phyloP scores from a whole-genome alignment of 2,797 vertebrate genomes.

The Nyctibius grandis region DNA sequence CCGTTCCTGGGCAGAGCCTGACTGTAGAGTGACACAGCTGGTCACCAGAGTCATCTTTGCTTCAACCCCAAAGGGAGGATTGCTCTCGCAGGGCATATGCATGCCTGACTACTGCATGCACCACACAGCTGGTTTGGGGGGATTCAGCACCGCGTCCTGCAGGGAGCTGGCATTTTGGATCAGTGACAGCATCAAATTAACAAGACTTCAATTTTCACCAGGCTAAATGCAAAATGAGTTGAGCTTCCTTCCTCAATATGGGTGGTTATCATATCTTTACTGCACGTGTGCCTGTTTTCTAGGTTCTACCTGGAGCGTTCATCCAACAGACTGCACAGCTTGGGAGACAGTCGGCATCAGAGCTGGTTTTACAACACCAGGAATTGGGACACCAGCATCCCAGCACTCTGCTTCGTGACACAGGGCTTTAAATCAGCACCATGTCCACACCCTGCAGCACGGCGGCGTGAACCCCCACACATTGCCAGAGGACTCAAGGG shows the following conservation, averaged over 20 bases:
- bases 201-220: not conserved
- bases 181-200: not conserved
- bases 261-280: not conserved
- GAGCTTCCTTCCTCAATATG: not conserved
- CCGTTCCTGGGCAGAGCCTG: not conserved
- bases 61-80: not conserved
- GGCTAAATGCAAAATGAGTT: not conserved
- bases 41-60: not conserved
- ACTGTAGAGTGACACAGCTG: not conserved
- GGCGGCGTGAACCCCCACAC: not conserved
- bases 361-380: not conserved
- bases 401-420: not conserved
- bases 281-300: not conserved
- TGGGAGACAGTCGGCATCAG: not conserved
- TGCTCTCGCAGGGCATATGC: accelerated
- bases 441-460: not conserved
- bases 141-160: not conserved
- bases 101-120: not conserved
- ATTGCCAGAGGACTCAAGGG: not conserved
- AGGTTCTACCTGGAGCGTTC: not conserved
- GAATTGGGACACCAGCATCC: not conserved
- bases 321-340: not conserved
- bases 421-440: not conserved
- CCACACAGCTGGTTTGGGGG: too few species aligned
- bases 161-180: not conserved